Percentiles rank a stretch among this genome's conserved stretches.
phyloP scores from a whole-genome alignment of 2,797 vertebrate species.

The Thripadectes ignobilis region DNA sequence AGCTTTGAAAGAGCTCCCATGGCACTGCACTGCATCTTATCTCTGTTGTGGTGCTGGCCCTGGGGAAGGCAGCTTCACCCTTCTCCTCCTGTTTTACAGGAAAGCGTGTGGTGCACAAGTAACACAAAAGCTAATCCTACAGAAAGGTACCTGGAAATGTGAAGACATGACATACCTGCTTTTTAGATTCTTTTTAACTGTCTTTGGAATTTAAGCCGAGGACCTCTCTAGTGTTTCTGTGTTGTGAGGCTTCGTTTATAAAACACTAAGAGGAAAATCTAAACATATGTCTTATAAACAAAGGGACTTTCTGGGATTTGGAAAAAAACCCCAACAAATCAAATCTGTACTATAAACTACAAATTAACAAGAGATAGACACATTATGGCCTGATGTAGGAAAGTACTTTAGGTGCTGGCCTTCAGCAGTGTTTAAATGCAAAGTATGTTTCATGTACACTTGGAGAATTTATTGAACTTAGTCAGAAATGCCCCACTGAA shows the following conservation, averaged over 20 bases:
- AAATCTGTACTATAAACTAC: neutral
- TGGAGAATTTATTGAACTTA: neutral
- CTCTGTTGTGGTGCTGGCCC: neutral
- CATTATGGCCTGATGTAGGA: neutral
- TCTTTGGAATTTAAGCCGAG: neutral
- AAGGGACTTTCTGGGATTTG: neutral
- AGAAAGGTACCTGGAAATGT: neutral
- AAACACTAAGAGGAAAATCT: neutral
- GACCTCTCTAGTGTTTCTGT: neutral
- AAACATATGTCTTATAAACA: neutral
- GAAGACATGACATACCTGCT: neutral
- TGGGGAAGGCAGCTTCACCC: neutral
- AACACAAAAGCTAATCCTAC: neutral
- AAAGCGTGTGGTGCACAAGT: accelerated
- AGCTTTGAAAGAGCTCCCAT: neutral
- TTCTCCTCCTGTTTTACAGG: neutral
- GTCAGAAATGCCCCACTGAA: neutral
- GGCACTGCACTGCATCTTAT: neutral
- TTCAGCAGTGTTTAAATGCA: neutral
- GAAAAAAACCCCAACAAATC: neutral
- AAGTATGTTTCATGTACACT: neutral
- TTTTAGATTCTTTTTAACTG: neutral
- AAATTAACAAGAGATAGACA: neutral
- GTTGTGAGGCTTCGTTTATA: neutral
- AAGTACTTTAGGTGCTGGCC: neutral